Percentiles rank a stretch among this genome's conserved stretches.
Conservation (phyloP, 1,140 invertebrate species). For the Panulirus ornatus region DNA sequence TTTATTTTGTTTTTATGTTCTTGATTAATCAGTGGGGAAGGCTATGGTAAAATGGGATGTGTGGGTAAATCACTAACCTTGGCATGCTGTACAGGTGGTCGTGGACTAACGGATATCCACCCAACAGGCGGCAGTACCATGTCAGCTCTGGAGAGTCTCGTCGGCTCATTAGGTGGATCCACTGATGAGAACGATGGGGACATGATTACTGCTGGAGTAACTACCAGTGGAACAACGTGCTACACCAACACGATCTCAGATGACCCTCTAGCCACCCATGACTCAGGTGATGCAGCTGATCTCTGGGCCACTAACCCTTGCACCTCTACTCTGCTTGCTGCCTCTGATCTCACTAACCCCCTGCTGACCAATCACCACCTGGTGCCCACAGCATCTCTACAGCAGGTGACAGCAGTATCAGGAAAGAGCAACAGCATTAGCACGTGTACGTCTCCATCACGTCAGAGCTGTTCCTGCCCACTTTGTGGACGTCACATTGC, state of each 20-base stretch:
- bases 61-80: neutral
- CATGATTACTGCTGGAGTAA: slow-evolving; percentile 17
- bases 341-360: slow-evolving; percentile 67
- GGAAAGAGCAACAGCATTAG: slow-evolving; percentile 32
- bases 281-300: slow-evolving; percentile 67
- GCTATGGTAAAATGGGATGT: slow-evolving; percentile 3
- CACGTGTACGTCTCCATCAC: slow-evolving; percentile 68
- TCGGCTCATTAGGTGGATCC: slow-evolving; percentile 71
- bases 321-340: slow-evolving; percentile 70
- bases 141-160: slow-evolving; percentile 74
- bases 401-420: slow-evolving; percentile 44
- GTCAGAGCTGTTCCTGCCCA: slow-evolving; percentile 73
- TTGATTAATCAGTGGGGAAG: neutral
- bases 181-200: slow-evolving; percentile 57
- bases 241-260: slow-evolving; percentile 55
- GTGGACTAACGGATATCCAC: slow-evolving; percentile 32
- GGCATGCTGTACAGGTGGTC: slow-evolving; percentile 24
- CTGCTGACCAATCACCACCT: slow-evolving; percentile 67
- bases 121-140: slow-evolving; percentile 69
- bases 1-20: neutral
- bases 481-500: slow-evolving; percentile 74
- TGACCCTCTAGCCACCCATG: slow-evolving; percentile 52
- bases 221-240: slow-evolving; percentile 46
- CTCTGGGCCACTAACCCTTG: slow-evolving; percentile 70
- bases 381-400: slow-evolving; percentile 52